Evolutionary conservation across 2,797 vertebrate species (phyloP).

Genomic region (Choloepus didactylus): DNA sequence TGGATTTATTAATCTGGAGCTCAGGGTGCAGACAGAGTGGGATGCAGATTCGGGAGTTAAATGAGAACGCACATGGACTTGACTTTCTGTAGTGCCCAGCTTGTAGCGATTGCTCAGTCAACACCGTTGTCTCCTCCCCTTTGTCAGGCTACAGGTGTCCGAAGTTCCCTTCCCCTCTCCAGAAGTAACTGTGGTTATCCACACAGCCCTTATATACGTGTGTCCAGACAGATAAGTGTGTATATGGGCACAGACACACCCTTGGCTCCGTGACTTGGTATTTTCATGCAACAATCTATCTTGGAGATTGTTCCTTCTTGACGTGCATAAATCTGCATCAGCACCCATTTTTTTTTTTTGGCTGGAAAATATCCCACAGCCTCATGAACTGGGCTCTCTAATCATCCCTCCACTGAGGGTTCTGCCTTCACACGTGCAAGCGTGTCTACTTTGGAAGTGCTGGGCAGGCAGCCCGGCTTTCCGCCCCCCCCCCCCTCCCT

Average conservation of each 20-base stretch:
- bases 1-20: not conserved
- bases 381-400: not conserved
- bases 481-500: too few species aligned
- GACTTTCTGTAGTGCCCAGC: not conserved
- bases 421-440: not conserved
- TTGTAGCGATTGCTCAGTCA: accelerated
- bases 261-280: not conserved
- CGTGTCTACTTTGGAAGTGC: not conserved
- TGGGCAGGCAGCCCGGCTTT: not conserved
- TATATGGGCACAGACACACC: accelerated
- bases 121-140: not conserved
- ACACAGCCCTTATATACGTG: not conserved
- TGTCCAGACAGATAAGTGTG: not conserved
- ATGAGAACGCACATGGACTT: not conserved
- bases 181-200: not conserved
- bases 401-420: not conserved
- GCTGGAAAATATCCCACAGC: not conserved
- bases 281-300: not conserved
- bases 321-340: not conserved
- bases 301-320: not conserved
- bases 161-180: not conserved
- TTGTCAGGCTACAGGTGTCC: not conserved
- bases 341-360: not conserved
- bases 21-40: not conserved
- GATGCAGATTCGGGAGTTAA: not conserved